Percentiles rank a stretch among this genome's conserved stretches.
phyloP scores from a whole-genome alignment of 2,797 vertebrate species.

The Clarias pachynema region DNA sequence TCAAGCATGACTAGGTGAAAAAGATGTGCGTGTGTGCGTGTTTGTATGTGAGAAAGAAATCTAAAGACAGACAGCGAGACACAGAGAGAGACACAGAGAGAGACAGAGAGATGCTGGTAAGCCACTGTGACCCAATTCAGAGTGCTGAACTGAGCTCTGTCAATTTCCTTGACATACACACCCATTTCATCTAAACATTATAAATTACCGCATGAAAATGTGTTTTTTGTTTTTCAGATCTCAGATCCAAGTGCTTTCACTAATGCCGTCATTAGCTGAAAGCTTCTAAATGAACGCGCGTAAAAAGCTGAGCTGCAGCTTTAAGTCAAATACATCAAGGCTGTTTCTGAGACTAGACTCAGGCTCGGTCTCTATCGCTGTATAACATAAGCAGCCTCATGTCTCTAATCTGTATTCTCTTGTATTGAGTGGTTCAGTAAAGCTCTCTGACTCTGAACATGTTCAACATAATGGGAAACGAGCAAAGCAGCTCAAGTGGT shows the following conservation, averaged over 20 bases:
- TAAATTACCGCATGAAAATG: background rate
- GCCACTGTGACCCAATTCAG: slow-evolving; percentile 78
- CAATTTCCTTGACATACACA: slow-evolving; percentile 57
- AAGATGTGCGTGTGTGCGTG: slow-evolving; percentile 9
- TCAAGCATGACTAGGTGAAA: slow-evolving; percentile 74
- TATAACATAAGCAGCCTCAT: slow-evolving; percentile 20
- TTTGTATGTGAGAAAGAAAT: background rate
- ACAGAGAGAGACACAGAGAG: background rate
- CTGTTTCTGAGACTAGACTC: slow-evolving; percentile 6
- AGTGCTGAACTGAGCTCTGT: slow-evolving; percentile 69
- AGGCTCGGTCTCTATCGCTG: slow-evolving; percentile 1
- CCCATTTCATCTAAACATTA: slow-evolving; percentile 1
- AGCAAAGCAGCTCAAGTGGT: slow-evolving; percentile 28
- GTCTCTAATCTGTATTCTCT: slow-evolving; percentile 37
- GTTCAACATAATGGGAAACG: slow-evolving; percentile 31
- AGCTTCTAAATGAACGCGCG: slow-evolving; percentile 9
- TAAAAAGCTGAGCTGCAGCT: background rate
- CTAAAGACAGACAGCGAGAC: background rate
- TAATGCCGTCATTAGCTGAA: slow-evolving; percentile 25
- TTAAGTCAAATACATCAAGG: slow-evolving; percentile 13
- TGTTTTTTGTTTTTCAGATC: background rate
- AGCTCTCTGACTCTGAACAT: slow-evolving; percentile 43
- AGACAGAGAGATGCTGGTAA: slow-evolving; percentile 37
- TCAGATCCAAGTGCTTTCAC: background rate
- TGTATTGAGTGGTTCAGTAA: slow-evolving; percentile 40